These are phyloP conservation scores for Sparidentex hasta DNA, from an alignment of 2,797 vertebrate genomes.

Conservation along the genomic window DNA sequence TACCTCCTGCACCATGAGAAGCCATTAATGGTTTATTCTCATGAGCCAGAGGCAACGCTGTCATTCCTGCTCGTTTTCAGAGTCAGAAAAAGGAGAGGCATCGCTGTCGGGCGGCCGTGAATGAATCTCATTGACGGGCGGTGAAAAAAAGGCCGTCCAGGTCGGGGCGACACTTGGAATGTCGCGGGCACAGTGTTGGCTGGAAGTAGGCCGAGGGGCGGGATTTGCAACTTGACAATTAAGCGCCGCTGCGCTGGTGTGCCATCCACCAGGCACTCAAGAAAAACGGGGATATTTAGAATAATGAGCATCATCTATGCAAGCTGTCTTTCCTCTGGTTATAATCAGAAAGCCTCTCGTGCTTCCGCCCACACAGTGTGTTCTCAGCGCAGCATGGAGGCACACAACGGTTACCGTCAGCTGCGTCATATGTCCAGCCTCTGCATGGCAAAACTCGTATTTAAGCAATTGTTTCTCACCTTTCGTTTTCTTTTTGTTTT, in stretches of 20 bases:
- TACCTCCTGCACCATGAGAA: constrained; percentile 26
- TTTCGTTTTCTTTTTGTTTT: not conserved
- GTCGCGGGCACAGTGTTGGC: constrained; percentile 36
- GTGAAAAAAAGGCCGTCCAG: constrained; percentile 19
- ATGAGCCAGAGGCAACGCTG: constrained; percentile 38
- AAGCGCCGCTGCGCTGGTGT: constrained; percentile 28
- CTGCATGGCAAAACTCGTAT: constrained; percentile 12
- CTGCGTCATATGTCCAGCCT: constrained; percentile 51
- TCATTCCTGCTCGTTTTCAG: constrained; percentile 35
- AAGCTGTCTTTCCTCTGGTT: constrained; percentile 68
- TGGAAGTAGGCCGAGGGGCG: constrained; percentile 20
- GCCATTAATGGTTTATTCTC: constrained; percentile 52
- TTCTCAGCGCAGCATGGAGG: constrained; percentile 24
- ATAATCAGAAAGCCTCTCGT: constrained; percentile 58
- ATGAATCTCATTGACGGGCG: constrained; percentile 41
- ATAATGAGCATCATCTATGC: constrained; percentile 63
- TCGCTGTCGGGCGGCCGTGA: constrained; percentile 44
- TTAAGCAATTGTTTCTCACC: constrained; percentile 21
- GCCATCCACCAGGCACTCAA: constrained; percentile 38
- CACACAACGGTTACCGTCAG: constrained; percentile 19
- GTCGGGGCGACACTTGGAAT: constrained; percentile 45
- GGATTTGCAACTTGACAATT: constrained; percentile 47
- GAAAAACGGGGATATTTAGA: constrained; percentile 48
- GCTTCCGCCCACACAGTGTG: constrained; percentile 62
- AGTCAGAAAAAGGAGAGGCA: constrained; percentile 25